A percentile compares a stretch with the other conserved stretches of the same genome.
Evolutionary conservation across 2,113 vertebrate species (phyloP).

Genomic region (Telmatochromis sp.): DNA sequence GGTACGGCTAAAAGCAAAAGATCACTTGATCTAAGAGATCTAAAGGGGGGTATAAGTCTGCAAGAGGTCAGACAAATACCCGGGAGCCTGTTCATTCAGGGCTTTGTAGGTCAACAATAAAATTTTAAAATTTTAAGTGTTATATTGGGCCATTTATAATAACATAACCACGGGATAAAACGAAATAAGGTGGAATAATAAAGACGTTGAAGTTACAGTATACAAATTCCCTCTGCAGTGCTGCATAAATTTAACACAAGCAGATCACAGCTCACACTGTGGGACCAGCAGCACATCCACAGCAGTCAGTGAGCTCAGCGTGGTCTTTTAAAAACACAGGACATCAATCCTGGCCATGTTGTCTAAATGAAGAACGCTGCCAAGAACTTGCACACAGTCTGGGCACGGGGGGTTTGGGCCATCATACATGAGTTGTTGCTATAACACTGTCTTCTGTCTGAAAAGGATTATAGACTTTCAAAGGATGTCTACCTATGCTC

Average conservation of each 20-base stretch:
- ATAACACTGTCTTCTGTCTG: background rate
- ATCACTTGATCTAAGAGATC: too few species aligned
- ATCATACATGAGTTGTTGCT: background rate
- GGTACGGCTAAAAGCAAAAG: too few species aligned
- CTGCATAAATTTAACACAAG: background rate
- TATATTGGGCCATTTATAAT: background rate
- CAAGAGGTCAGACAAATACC: fast-evolving
- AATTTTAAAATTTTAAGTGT: background rate
- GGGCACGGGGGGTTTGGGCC: background rate
- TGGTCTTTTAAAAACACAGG: background rate
- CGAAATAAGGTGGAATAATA: background rate
- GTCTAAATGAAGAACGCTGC: background rate
- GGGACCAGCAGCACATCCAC: background rate
- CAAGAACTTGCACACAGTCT: background rate
- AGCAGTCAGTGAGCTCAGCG: background rate
- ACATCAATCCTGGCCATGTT: background rate
- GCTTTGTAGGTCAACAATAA: too few species aligned
- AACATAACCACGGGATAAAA: background rate
- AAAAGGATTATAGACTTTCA: background rate
- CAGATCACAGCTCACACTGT: background rate
- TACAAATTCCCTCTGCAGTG: background rate
- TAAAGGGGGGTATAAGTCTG: too few species aligned
- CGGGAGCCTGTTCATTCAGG: too few species aligned
- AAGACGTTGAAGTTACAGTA: background rate
- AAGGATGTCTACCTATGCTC: background rate